These are phyloP conservation scores for Ernsta delagoae DNA, from an alignment of 2,888 invertebrate genomes.

Conservation along the genomic window DNA sequence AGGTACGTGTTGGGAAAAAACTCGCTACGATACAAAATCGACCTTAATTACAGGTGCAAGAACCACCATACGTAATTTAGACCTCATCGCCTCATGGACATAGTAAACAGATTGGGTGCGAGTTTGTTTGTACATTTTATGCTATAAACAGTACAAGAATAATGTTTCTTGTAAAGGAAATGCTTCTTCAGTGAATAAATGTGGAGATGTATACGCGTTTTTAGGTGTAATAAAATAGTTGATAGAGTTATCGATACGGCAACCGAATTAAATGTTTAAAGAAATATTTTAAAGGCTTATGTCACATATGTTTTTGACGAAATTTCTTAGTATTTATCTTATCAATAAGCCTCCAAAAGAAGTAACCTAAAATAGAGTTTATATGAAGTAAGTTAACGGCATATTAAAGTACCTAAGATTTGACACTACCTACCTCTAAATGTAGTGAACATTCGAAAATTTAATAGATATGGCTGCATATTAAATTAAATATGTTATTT, in stretches of 20 bases:
- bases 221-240: slow-evolving; percentile 1
- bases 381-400: no score
- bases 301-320: no score
- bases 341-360: no score
- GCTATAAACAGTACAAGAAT: slow-evolving; percentile 16
- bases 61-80: slow-evolving; percentile 39
- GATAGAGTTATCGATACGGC: not conserved
- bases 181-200: not conserved
- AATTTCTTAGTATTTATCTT: no score
- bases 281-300: no score
- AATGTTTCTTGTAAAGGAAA: not conserved
- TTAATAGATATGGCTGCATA: no score
- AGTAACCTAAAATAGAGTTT: no score
- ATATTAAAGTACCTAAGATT: no score
- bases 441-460: no score
- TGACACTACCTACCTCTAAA: no score
- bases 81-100: slow-evolving; percentile 35
- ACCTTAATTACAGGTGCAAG: slow-evolving; percentile 43
- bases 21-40: slow-evolving; percentile 41
- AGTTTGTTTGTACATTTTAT: slow-evolving; percentile 35
- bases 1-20: slow-evolving; percentile 35
- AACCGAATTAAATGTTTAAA: not conserved
- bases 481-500: no score
- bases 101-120: slow-evolving; percentile 36
- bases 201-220: slow-evolving; percentile 5